These are phyloP conservation scores for Spinibarbus caldwelli DNA, from an alignment of 2,797 vertebrate genomes.

Conservation along the genomic window DNA sequence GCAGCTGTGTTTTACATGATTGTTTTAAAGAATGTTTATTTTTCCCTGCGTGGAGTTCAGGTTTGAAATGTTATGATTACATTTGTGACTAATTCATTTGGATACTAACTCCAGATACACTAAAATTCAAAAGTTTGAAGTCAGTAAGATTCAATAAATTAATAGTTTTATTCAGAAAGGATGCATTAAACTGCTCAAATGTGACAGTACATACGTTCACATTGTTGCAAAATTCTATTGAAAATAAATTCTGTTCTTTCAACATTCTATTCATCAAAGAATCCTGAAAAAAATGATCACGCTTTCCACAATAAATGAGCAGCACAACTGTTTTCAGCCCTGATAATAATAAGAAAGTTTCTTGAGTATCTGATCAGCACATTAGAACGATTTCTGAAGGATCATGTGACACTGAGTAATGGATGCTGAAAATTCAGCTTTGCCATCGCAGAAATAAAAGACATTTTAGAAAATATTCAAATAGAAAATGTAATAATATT, in stretches of 20 bases:
- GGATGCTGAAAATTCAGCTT: background rate
- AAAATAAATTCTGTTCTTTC: background rate
- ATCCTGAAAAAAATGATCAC: background rate
- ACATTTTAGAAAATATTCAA: background rate
- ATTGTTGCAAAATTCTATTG: background rate
- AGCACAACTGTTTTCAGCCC: background rate
- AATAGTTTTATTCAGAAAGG: background rate
- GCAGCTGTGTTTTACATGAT: background rate
- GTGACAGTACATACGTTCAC: background rate
- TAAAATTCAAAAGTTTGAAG: background rate
- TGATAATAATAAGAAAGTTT: background rate
- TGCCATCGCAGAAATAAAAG: background rate
- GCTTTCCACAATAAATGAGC: background rate
- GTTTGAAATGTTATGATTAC: background rate
- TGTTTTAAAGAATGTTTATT: background rate
- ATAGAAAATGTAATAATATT: background rate
- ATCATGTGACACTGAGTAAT: background rate
- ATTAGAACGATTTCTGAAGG: background rate
- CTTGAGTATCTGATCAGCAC: background rate
- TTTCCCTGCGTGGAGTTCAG: background rate
- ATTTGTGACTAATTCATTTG: conserved; percentile 20
- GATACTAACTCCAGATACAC: background rate
- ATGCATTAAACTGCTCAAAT: background rate
- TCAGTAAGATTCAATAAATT: background rate
- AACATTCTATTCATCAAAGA: background rate